Evolutionary conservation across 1,140 invertebrate genomes (phyloP), one percentile per base, ranked within the genome.

Genomic region (Ganaspis sp.): DNA sequence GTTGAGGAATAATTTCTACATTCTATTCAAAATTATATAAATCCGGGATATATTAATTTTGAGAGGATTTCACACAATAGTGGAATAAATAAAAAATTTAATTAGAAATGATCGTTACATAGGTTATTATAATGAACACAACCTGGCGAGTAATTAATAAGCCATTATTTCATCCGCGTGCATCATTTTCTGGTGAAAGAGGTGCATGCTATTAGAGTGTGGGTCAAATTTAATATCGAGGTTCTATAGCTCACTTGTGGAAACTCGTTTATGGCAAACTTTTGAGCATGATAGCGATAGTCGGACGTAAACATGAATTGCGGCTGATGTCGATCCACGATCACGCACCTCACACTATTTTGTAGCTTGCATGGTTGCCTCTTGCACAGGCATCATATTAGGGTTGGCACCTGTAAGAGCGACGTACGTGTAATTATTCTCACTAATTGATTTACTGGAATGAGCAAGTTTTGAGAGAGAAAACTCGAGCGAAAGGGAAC

Each of bases 401-500:
- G 21, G 21, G 1, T 64, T 64, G 26, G 54, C 54, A 45, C 42
- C 42, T 45, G 74, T 29, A 38, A 53, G 72, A 73, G 45, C 70
- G n/a, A 54, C 19, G 17, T n/a, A 37, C n/a, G 34, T 19, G 54
- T 29, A 26, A 64, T 23, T 23, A 64, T 21, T 23, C 54, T 75
- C 64, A 72, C 74, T 82, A 82, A 83, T 83, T 83, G 81, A 83
- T 80, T 80, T 76, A 76, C 38, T 69, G 73, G 58, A 69, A 72
- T 70, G 70, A 9, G 38, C 38, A 76, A 38, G 64, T 45, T 19
- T n/a, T 58, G 23, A 69, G 73, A 37, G 69, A 74, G 58, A 29
- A 74, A 75, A 34, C 75, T 42, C 19, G 12, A 72, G 49, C 37
- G 37, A 49, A 6, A 34, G 29, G 6, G 2, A 34, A 37, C n/a